Evolutionary conservation across 1,140 invertebrate genomes (phyloP), one percentile per base, ranked within the genome.

Genomic region (Zeugodacus cucurbitae): DNA sequence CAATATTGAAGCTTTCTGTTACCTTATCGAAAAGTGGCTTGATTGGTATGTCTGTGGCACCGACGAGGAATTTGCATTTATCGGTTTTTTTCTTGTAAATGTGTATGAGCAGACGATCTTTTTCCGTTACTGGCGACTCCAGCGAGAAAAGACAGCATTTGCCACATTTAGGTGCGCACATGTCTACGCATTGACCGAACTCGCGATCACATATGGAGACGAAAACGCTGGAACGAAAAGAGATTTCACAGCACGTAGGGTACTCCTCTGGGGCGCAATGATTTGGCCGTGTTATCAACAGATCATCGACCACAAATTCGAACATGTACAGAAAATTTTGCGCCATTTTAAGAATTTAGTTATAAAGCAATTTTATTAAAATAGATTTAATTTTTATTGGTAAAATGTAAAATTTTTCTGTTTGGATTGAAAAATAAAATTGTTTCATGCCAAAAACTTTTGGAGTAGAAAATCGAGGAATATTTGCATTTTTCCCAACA

Each of bases 51-150:
- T 92, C 92, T 4, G 92, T 90, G 1, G 91, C 22, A 1, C 92
- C 92, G 8, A 93, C 90, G 2, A 93, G 85, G 86, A 93, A 93
- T 89, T 93, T 93, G 78, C 92, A 93, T 26, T 92, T 90, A n/a
- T 90, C 90, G 22, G 90, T 92, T 11, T 89, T 89, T 37, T 93
- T 93, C 88, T 93, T 93, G n/a, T 92, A 93, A 0, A 93, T 90
- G 54, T 93, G 91, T 11, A 93, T 89, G n/a, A 87, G 87, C n/a
- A 93, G 88, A 8, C 90, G 89, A 89, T 93, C 92, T 88, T 91
- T 91, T 48, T 93, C 91, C 0, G 89, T 90, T 0, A 93, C 58
- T 0, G 92, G 92, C 0, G 89, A 89, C 1, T 93, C 92, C 87
- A 93, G 57, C 1, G 91, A 89, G 87, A 93, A 93, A 4, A 93